phyloP scores from a whole-genome alignment of 2,113 vertebrate species.

The Ahaetulla prasina region DNA sequence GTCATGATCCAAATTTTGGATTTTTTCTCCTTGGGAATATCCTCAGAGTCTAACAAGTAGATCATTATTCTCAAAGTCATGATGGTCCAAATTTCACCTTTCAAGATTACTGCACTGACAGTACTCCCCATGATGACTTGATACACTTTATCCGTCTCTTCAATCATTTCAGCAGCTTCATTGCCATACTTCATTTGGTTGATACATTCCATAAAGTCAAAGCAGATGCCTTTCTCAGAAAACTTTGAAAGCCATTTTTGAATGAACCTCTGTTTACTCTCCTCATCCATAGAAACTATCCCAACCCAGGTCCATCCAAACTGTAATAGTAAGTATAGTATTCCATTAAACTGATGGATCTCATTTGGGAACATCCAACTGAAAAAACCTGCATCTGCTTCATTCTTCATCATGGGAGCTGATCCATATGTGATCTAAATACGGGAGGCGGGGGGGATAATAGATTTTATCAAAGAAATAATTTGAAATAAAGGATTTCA shows the following conservation, averaged over 20 bases:
- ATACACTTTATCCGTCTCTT: background rate
- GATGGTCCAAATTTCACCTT: background rate
- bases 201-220: background rate
- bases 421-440: background rate
- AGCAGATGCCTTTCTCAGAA: background rate
- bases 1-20: no score
- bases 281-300: background rate
- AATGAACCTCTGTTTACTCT: background rate
- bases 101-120: background rate
- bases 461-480: no score
- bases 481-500: no score
- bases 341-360: background rate
- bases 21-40: no score
- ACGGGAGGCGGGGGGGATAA: background rate
- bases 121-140: background rate
- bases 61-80: background rate
- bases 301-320: background rate
- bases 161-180: background rate
- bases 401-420: background rate
- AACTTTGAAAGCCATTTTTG: background rate
- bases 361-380: background rate
- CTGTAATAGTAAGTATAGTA: background rate
- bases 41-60: no score
- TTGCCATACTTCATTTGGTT: background rate
- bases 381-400: background rate